Percentiles rank a stretch among this genome's conserved stretches.
These are phyloP conservation scores for Archegozetes longisetosus DNA, from an alignment of 1,140 invertebrate species.

Conservation along the genomic window DNA sequence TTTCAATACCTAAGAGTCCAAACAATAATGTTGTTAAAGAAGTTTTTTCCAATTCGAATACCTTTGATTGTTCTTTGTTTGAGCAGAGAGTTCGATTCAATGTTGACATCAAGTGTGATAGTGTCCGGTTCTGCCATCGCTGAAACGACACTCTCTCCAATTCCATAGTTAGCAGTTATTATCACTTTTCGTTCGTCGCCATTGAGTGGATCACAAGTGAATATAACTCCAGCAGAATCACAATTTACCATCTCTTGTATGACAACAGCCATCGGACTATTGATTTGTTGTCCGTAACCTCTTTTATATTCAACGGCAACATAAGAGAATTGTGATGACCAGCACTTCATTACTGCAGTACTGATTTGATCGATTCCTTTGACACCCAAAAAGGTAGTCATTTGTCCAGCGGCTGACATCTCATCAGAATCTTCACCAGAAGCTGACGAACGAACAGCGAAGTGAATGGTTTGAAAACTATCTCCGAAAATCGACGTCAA, in stretches of 20 bases:
- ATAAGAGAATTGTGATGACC: slow-evolving; percentile 57
- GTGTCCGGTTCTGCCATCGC: slow-evolving; percentile 54
- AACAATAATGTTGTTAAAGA: background rate
- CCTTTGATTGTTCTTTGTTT: background rate
- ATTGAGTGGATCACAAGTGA: slow-evolving; percentile 53
- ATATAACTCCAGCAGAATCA: slow-evolving; percentile 58
- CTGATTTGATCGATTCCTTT: slow-evolving; percentile 33
- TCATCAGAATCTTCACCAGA: slow-evolving; percentile 55
- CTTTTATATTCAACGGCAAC: slow-evolving; percentile 55
- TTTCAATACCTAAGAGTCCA: background rate
- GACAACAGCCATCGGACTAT: slow-evolving; percentile 57
- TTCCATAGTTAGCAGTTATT: slow-evolving; percentile 59
- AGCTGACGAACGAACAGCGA: slow-evolving; percentile 45
- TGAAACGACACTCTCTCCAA: slow-evolving; percentile 60
- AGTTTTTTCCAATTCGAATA: background rate
- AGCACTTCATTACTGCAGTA: slow-evolving; percentile 46
- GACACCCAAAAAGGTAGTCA: slow-evolving; percentile 54
- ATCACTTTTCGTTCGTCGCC: slow-evolving; percentile 46
- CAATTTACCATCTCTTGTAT: slow-evolving; percentile 56
- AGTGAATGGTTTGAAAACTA: slow-evolving; percentile 9
- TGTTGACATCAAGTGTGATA: slow-evolving; percentile 32
- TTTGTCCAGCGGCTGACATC: slow-evolving; percentile 64
- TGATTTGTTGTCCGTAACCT: slow-evolving; percentile 45
- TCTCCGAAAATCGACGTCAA: background rate
- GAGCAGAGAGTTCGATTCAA: background rate